Conservation (phyloP, 2,113 vertebrate species). For the Melanerpes formicivorus region DNA sequence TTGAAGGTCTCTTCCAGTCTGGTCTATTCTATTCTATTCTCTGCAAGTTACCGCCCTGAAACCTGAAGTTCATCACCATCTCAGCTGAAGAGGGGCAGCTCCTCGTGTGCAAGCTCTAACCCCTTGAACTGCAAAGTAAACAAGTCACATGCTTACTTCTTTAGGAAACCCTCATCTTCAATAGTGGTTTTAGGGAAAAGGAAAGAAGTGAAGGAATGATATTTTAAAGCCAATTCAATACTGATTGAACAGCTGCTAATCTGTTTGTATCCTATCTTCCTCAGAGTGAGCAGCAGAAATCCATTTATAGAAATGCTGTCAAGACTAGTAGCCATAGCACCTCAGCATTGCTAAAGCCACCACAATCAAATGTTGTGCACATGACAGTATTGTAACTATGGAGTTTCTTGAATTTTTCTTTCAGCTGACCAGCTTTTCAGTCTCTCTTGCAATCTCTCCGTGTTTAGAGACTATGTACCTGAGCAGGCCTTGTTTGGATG, state of each 20-base stretch:
- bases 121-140: neutral
- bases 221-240: neutral
- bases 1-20: no score
- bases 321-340: neutral
- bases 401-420: neutral
- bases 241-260: neutral
- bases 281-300: neutral
- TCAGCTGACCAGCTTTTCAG: neutral
- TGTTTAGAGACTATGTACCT: neutral
- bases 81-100: neutral
- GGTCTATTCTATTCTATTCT: no score
- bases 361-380: neutral
- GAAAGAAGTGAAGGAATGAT: neutral
- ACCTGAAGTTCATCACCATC: neutral
- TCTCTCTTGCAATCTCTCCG: neutral
- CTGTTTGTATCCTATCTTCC: neutral
- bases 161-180: neutral
- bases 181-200: neutral
- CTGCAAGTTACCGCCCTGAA: neutral
- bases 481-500: neutral
- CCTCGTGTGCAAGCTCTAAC: neutral
- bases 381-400: neutral
- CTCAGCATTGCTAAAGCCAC: neutral
- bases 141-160: neutral
- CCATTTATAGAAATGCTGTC: neutral